These are phyloP conservation scores for Stratiomys singularior DNA, from an alignment of 2,888 invertebrate genomes.

Conservation along the genomic window DNA sequence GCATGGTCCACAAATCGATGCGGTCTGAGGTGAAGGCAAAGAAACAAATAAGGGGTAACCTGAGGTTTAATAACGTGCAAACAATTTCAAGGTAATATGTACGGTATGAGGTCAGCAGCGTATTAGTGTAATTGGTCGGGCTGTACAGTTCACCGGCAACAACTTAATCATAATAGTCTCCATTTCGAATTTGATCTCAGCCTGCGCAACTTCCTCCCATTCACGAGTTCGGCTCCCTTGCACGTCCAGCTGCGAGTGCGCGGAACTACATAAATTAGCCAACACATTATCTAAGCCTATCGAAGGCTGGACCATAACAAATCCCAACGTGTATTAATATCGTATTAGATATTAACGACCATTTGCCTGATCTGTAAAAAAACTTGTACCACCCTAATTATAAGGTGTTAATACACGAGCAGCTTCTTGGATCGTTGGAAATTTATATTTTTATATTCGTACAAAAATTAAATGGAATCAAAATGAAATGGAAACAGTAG, in stretches of 20 bases:
- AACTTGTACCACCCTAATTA: constrained; percentile 39
- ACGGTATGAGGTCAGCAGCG: constrained; percentile 42
- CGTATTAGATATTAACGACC: constrained; percentile 33
- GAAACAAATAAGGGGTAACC: constrained; percentile 31
- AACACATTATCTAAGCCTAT: constrained; percentile 40
- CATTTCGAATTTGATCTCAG: constrained; percentile 34
- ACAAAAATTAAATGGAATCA: not conserved
- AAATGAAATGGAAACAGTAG: constrained; percentile 30
- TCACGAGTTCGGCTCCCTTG: not conserved
- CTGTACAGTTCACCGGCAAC: constrained; percentile 40
- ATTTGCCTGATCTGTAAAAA: constrained; percentile 12
- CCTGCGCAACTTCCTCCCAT: not conserved
- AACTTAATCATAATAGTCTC: constrained; percentile 41
- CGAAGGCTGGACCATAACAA: constrained; percentile 40
- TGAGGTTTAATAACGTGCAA: constrained; percentile 43
- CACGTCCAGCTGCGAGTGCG: constrained; percentile 15
- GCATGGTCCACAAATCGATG: no score
- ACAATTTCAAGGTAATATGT: constrained; percentile 38
- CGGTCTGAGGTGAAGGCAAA: not conserved
- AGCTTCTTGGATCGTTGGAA: constrained; percentile 29
- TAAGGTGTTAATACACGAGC: constrained; percentile 32
- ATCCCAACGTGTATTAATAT: constrained; percentile 41
- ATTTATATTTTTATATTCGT: constrained; percentile 34
- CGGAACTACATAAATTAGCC: constrained; percentile 39
- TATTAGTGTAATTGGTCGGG: constrained; percentile 43